Evolutionary conservation across 2,113 vertebrate species (phyloP), one percentile per base, ranked within the genome.

Genomic region (Rhagologus leucostigma): DNA sequence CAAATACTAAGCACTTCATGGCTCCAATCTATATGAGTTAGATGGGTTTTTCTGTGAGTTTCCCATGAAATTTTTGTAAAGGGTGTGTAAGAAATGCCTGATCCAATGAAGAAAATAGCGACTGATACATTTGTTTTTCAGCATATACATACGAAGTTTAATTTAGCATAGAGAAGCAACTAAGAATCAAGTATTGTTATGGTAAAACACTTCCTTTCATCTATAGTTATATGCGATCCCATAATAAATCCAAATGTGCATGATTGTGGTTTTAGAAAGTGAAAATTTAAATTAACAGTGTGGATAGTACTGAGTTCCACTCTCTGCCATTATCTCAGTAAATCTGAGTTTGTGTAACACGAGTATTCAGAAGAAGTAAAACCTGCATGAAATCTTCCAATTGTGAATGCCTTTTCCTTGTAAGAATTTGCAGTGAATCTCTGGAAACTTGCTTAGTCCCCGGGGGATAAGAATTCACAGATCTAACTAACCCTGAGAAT

Each of bases 401-500:
- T 60, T 95, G 52, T 81, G 68, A 86, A 88, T 75, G 79, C 64
- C 41, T 95, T 84, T 81, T 84, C 68, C 85, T 56, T 68, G 47
- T 20, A 75, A 78, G 71, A 84, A 92, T 92, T 90, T 60, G 53
- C 52, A 89, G 23, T 84, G 92, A 96, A 86, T 93, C 79, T 90
- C 90, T 89, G 88, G 80, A 94, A 95, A 94, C 88, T 94, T 89
- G 80, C 56, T 84, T 75, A 94, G 76, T 93, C 83, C 64, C 65
- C n/a, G 44, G 44, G 80, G 76, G 56, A 94, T 92, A 94, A 69
- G 73, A 94, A 93, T 94, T 93, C 95, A 92, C 68, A 96, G 93
- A 84, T 96, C 93, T 95, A 96, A 96, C 96, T 97, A 97, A 96
- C 96, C 95, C 95, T 64, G 68, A 53, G 85, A 90, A 93, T 96